Conservation (phyloP, 2,888 invertebrate species). For the Byasa hedistus region DNA sequence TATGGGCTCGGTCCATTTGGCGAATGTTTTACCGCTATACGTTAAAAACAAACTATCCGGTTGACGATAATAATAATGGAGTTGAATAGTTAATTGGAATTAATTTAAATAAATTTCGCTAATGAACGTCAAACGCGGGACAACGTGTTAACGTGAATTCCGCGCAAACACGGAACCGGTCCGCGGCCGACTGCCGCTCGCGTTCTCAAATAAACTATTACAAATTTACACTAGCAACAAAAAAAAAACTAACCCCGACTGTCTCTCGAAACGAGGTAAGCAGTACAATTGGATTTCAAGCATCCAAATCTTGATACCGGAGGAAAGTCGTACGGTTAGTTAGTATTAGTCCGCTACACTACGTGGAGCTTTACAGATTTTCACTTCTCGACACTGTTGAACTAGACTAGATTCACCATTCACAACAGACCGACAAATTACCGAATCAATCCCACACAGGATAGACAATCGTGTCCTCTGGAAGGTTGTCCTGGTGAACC, state of each 20-base stretch:
- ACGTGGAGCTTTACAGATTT: background rate
- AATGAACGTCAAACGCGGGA: background rate
- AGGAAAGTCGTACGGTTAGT: background rate
- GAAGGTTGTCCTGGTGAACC: background rate
- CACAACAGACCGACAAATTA: too few species aligned
- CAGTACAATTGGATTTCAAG: slow-evolving; percentile 7
- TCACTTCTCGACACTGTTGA: too few species aligned
- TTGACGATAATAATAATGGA: background rate
- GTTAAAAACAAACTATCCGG: too few species aligned
- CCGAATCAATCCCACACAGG: background rate
- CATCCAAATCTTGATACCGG: slow-evolving; percentile 4
- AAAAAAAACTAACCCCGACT: slow-evolving; percentile 12
- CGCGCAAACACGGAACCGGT: background rate
- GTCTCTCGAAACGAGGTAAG: slow-evolving; percentile 11
- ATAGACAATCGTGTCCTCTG: background rate
- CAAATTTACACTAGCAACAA: slow-evolving; percentile 14
- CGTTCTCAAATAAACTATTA: slow-evolving; percentile 11
- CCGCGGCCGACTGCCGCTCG: too few species aligned
- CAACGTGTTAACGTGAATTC: background rate
- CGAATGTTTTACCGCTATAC: too few species aligned
- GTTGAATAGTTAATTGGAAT: background rate
- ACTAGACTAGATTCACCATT: too few species aligned
- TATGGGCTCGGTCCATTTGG: background rate
- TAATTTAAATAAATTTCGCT: background rate
- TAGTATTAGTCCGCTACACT: background rate